A percentile compares a stretch with the other conserved stretches of the same genome.
Conservation (phyloP, 1,140 invertebrate species). For the Drosophila bipectinata region DNA sequence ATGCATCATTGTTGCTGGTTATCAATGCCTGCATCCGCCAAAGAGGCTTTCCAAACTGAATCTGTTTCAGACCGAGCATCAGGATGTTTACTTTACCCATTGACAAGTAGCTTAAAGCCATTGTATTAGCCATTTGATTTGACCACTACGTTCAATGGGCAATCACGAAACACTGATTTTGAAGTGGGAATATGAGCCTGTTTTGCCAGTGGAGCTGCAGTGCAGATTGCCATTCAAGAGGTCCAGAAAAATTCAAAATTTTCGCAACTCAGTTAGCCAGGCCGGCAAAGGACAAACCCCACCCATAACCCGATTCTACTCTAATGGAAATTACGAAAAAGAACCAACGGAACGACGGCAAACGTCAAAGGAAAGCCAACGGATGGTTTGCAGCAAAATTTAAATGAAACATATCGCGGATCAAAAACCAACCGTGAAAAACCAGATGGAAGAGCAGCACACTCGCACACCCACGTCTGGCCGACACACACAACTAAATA, state of each 20-base stretch:
- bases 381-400: constrained; percentile 24
- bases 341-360: constrained; percentile 9
- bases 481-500: background rate
- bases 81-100: too few species aligned
- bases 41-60: background rate
- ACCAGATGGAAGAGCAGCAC: constrained; percentile 29
- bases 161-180: too few species aligned
- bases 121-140: too few species aligned
- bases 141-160: too few species aligned
- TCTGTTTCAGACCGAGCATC: too few species aligned
- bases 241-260: background rate
- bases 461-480: background rate
- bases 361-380: constrained; percentile 22
- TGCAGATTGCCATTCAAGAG: background rate
- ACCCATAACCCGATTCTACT: background rate
- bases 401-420: constrained; percentile 51
- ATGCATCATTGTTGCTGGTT: constrained; percentile 34
- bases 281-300: background rate
- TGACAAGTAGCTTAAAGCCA: too few species aligned
- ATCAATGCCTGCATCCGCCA: constrained; percentile 12
- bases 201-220: too few species aligned
- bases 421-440: constrained; percentile 43
- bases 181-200: too few species aligned
- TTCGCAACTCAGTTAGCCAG: background rate
- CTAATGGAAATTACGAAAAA: constrained; percentile 24